phyloP scores from a whole-genome alignment of 2,113 vertebrate species.

The Cnemophilus loriae region DNA sequence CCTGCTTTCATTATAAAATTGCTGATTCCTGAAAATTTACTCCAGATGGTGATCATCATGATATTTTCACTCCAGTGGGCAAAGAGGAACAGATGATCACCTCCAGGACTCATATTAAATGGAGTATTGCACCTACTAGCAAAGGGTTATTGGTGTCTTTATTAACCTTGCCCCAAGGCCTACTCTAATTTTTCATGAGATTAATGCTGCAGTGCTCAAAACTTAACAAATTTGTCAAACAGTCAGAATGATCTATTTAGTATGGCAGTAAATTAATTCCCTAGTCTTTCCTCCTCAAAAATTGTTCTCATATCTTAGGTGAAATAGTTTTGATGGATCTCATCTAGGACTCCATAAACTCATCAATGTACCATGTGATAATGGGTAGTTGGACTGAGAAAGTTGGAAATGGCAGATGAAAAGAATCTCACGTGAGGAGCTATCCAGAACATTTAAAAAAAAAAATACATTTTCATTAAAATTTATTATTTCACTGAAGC shows the following conservation, averaged over 20 bases:
- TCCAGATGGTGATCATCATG: constrained; percentile 47
- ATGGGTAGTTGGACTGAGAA: neutral
- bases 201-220: neutral
- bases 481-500: neutral
- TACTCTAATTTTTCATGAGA: neutral
- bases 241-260: neutral
- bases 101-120: constrained; percentile 24
- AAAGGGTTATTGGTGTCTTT: constrained; percentile 22
- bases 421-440: neutral
- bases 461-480: neutral
- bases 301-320: neutral
- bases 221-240: neutral
- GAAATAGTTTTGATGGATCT: neutral
- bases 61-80: constrained; percentile 34
- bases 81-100: constrained; percentile 46
- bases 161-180: constrained; percentile 49
- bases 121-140: neutral
- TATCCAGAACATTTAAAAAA: neutral
- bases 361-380: neutral
- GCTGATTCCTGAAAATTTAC: neutral
- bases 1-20: neutral
- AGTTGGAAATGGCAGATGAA: neutral
- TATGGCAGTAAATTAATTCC: neutral
- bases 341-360: neutral
- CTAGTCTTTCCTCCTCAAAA: neutral